These are phyloP conservation scores for Drosophila watanabei DNA, from an alignment of 1,140 invertebrate genomes.

Conservation along the genomic window DNA sequence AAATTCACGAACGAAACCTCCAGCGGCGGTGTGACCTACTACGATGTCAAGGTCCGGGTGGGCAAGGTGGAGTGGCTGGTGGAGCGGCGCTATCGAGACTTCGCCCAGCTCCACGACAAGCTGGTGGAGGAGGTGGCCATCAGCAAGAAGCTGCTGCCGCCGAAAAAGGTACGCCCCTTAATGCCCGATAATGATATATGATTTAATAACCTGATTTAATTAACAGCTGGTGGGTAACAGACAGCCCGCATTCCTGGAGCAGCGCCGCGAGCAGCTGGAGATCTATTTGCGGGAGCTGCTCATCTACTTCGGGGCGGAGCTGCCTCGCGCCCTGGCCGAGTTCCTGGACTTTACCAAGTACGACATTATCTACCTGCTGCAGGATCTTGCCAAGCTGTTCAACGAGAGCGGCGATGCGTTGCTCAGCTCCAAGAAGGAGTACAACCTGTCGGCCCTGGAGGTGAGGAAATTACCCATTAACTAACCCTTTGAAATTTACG, in stretches of 20 bases:
- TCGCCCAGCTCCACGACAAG: slow-evolving; percentile 94
- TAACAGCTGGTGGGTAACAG: slow-evolving; percentile 89
- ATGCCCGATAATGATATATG: neutral
- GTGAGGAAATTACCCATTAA: slow-evolving; percentile 85
- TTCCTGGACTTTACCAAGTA: slow-evolving; percentile 94
- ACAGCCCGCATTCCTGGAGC: slow-evolving; percentile 94
- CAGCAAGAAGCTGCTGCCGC: slow-evolving; percentile 93
- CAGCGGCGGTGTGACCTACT: slow-evolving; percentile 88
- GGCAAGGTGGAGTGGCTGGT: slow-evolving; percentile 92
- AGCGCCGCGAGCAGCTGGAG: slow-evolving; percentile 92
- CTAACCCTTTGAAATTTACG: slow-evolving; percentile 13
- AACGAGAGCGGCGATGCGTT: slow-evolving; percentile 90
- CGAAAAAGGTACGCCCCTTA: slow-evolving; percentile 91
- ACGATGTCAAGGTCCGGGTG: slow-evolving; percentile 89
- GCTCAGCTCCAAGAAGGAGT: slow-evolving; percentile 87
- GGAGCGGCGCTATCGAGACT: slow-evolving; percentile 95
- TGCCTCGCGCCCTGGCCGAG: slow-evolving; percentile 91
- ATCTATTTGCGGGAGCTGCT: slow-evolving; percentile 92
- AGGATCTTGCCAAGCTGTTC: slow-evolving; percentile 91
- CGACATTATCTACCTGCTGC: slow-evolving; percentile 93
- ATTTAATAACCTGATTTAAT: slow-evolving; percentile 27
- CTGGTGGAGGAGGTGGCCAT: slow-evolving; percentile 92
- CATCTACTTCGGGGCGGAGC: slow-evolving; percentile 87
- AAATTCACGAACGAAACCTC: slow-evolving; percentile 86
- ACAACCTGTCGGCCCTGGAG: slow-evolving; percentile 91